A percentile compares a stretch with the other conserved stretches of the same genome.
Conservation (phyloP, 37 sponge, comb jelly and placozoan species). For the Lycopodina hypogea region DNA sequence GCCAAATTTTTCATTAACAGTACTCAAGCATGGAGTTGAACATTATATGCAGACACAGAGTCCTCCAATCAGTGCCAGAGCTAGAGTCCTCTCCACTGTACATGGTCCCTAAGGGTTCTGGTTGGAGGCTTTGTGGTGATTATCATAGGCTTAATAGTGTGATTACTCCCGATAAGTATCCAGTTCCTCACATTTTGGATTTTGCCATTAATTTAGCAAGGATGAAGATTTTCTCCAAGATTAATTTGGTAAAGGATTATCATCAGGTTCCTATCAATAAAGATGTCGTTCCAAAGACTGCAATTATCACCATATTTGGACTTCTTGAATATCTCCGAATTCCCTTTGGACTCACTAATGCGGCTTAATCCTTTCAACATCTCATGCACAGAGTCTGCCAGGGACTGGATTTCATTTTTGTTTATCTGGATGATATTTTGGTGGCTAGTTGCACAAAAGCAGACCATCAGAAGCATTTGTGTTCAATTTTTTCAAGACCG, state of each 20-base stretch:
- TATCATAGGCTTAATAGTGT: slow-evolving; percentile 61
- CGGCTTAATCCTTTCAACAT: slow-evolving; percentile 58
- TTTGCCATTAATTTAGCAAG: slow-evolving; percentile 53
- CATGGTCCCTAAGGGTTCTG: slow-evolving; percentile 63
- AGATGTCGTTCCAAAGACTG: slow-evolving; percentile 58
- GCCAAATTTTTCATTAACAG: not conserved
- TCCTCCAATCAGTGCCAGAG: not conserved
- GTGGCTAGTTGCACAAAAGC: slow-evolving; percentile 49
- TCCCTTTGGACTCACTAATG: slow-evolving; percentile 61
- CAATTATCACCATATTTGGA: slow-evolving; percentile 65
- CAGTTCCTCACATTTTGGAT: slow-evolving; percentile 66
- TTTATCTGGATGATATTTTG: slow-evolving; percentile 42
- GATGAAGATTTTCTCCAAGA: slow-evolving; percentile 50
- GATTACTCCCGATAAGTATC: slow-evolving; percentile 58
- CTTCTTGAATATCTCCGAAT: slow-evolving; percentile 42
- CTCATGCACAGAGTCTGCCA: slow-evolving; percentile 57
- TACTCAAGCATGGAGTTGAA: not conserved
- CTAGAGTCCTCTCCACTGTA: slow-evolving; percentile 60
- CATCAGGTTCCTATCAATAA: slow-evolving; percentile 56
- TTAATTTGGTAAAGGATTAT: slow-evolving; percentile 52
- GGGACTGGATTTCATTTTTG: slow-evolving; percentile 35
- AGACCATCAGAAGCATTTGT: slow-evolving; percentile 37
- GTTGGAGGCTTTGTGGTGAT: slow-evolving; percentile 78
- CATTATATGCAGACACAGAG: not conserved
- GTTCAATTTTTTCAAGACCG: slow-evolving; percentile 16